Percentiles rank a stretch among this genome's conserved stretches.
These are phyloP conservation scores for Cygnus atratus DNA, from an alignment of 2,113 vertebrate genomes.

Conservation along the genomic window DNA sequence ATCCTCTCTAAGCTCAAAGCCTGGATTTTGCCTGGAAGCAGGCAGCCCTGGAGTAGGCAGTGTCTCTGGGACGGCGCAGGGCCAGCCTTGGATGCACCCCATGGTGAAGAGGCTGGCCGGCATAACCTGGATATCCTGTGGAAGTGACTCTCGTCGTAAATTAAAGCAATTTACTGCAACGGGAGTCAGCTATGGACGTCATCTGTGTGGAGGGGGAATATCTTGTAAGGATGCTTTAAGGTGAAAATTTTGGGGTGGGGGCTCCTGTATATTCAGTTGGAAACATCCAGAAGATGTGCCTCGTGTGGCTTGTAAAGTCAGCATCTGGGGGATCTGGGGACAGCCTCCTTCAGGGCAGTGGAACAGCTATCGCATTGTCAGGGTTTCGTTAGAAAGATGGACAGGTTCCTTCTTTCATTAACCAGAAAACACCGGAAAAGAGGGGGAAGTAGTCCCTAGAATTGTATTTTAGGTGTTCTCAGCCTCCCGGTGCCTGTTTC, in stretches of 20 bases:
- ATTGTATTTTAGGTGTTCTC: background rate
- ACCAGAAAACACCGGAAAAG: background rate
- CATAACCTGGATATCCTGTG: constrained; percentile 9
- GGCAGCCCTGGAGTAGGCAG: background rate
- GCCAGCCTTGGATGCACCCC: background rate
- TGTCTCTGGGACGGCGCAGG: accelerated
- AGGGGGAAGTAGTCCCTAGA: background rate
- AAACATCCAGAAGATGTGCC: background rate
- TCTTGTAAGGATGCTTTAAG: background rate
- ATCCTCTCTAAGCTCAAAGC: background rate
- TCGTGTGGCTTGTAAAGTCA: background rate
- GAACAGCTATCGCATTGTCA: background rate
- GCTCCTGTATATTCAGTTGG: background rate
- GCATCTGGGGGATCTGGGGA: background rate
- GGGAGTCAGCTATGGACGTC: background rate
- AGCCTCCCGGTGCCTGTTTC: background rate
- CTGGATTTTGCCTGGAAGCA: background rate
- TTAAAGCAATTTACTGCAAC: background rate
- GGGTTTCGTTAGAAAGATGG: background rate
- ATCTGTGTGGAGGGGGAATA: background rate
- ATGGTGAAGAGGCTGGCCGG: background rate
- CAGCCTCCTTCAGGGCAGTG: background rate
- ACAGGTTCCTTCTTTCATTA: background rate
- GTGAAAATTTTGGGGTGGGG: background rate
- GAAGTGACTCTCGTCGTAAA: background rate